Conservation (phyloP, 2,888 invertebrate species). For the Ernsta delagoae region DNA sequence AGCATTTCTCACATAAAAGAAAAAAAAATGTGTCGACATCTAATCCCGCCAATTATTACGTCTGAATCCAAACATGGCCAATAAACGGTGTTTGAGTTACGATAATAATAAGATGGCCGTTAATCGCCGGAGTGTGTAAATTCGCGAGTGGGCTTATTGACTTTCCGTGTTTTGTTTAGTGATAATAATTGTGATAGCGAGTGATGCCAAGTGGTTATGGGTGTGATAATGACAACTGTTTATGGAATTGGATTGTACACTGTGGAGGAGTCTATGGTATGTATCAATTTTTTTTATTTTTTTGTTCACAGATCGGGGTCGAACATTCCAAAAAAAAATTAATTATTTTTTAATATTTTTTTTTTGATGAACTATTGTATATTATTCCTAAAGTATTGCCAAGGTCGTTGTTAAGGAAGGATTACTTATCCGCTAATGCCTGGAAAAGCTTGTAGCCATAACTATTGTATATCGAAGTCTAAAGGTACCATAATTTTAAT, state of each 20-base stretch:
- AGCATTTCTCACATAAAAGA: slow-evolving; percentile 49
- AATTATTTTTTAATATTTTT: too few relatives aligned
- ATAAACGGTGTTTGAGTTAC: slow-evolving; percentile 38
- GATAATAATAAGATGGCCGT: slow-evolving; percentile 38
- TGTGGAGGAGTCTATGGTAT: slow-evolving; percentile 71
- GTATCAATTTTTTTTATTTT: too few relatives aligned
- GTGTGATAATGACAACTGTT: slow-evolving; percentile 76
- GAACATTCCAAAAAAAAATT: too few relatives aligned
- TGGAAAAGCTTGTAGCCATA: too few relatives aligned
- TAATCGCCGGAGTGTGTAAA: slow-evolving; percentile 43
- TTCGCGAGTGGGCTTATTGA: slow-evolving; percentile 65
- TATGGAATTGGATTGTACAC: slow-evolving; percentile 76
- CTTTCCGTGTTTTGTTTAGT: slow-evolving; percentile 75
- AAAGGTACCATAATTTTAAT: too few relatives aligned
- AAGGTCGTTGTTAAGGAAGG: too few relatives aligned
- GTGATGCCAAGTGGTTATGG: slow-evolving; percentile 75
- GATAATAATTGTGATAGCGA: slow-evolving; percentile 66
- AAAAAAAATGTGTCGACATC: slow-evolving; percentile 55
- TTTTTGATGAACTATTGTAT: too few relatives aligned
- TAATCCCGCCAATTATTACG: slow-evolving; percentile 51
- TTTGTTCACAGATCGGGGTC: too few relatives aligned
- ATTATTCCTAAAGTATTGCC: too few relatives aligned
- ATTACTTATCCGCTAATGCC: too few relatives aligned
- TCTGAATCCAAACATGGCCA: slow-evolving; percentile 46
- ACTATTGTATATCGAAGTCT: too few relatives aligned